Conservation (phyloP, 2,797 vertebrate genomes). For the Pogoniulus pusillus region DNA sequence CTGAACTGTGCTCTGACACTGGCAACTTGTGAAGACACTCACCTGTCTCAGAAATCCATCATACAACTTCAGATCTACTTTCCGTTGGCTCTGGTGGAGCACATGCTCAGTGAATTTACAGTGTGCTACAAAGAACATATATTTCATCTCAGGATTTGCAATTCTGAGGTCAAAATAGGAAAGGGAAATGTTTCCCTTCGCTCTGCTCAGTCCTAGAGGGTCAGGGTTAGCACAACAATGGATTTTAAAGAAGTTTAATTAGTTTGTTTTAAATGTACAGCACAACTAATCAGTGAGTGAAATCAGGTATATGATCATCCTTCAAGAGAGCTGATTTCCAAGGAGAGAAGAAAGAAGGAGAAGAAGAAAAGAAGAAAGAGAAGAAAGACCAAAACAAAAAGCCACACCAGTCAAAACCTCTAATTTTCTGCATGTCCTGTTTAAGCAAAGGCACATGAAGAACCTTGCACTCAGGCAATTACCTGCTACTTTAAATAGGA, state of each 20-base stretch:
- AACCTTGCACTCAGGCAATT: conserved; percentile 55
- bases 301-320: neutral
- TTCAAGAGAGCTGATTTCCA: neutral
- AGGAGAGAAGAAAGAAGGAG: no score
- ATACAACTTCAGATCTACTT: neutral
- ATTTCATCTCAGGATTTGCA: neutral
- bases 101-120: neutral
- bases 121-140: neutral
- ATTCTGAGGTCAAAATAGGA: neutral
- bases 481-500: conserved; percentile 36
- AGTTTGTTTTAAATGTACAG: neutral
- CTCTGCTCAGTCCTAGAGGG: neutral
- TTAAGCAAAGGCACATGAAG: conserved; percentile 35
- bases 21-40: neutral
- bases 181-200: neutral
- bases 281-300: neutral
- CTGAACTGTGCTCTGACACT: neutral
- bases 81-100: neutral
- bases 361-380: no score
- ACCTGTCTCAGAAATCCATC: neutral
- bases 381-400: no score
- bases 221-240: neutral
- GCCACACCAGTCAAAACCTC: neutral
- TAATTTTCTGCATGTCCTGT: neutral
- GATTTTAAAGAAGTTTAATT: neutral